phyloP scores from a whole-genome alignment of 2,797 vertebrate species.

The Notolepis coatsorum region DNA sequence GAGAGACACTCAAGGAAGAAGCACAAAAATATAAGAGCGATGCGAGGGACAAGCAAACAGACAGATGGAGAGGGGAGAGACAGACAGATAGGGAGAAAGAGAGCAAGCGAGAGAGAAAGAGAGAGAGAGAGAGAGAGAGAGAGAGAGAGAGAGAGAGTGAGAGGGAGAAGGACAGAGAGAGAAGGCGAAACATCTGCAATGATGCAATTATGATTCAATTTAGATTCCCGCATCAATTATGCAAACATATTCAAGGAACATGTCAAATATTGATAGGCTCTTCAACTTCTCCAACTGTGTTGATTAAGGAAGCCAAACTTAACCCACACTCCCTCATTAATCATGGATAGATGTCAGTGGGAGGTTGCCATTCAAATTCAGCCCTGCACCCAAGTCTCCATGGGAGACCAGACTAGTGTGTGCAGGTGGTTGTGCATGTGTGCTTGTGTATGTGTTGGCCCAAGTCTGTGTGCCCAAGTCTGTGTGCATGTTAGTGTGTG shows the following conservation, averaged over 20 bases:
- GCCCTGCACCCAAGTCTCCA: background rate
- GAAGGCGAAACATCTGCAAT: slow-evolving; percentile 48
- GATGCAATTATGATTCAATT: slow-evolving; percentile 80
- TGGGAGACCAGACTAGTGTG: background rate
- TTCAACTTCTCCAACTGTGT: slow-evolving; percentile 70
- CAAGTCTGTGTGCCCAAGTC: background rate
- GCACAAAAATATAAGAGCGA: no score
- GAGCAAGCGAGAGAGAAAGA: slow-evolving; percentile 57
- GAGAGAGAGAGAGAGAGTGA: slow-evolving; percentile 10
- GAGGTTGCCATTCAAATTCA: slow-evolving; percentile 73
- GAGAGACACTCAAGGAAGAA: no score
- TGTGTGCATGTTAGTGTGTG: slow-evolving; percentile 26
- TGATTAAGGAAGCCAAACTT: slow-evolving; percentile 72
- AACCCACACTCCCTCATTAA: slow-evolving; percentile 70
- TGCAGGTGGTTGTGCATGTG: background rate
- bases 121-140: slow-evolving; percentile 33
- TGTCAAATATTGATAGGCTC: slow-evolving; percentile 78
- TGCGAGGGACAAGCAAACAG: no score
- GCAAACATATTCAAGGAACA: slow-evolving; percentile 76
- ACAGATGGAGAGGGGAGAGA: no score
- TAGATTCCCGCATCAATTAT: slow-evolving; percentile 74
- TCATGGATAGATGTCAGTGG: slow-evolving; percentile 76
- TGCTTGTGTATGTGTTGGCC: background rate
- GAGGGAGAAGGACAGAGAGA: background rate
- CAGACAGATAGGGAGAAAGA: no score